Evolutionary conservation across 2,113 vertebrate species (phyloP), one percentile per base, ranked within the genome.

Genomic region (Mesoclemmys tuberculata): DNA sequence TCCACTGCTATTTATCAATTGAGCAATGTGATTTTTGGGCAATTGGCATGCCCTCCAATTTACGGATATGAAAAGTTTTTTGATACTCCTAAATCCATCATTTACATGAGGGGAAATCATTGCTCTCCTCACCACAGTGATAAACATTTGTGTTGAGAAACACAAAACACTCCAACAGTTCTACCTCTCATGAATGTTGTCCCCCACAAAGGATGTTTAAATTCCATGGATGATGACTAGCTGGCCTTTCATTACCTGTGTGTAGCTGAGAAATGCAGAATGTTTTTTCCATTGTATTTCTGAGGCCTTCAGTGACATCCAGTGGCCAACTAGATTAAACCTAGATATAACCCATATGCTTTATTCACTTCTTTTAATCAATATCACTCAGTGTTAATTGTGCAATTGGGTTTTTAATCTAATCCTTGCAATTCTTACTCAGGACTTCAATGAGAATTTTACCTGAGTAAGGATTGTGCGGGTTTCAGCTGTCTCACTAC

Each of bases 291-390:
- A 92, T 94, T 96, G 96, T 95, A 85, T 97, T 97, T 94, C 85
- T 96, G 97, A 96, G 95, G 97, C 92, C 87, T 94, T 98, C 97
- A 98, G 97, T 98, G 97, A 97, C 97, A 98, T 97, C 97, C 97
- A 97, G 97, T 97, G 97, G 97, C 95, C 96, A 96, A 95, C 85
- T 82, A 94, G 84, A 93, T 97, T 96, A 96, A 97, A 87, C 81
- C 79, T 97, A 93, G 52, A 80, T 64, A 52, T 48, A 41, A 86
- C 92, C 95, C 87, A 94, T 90, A 96, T 88, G 90, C 35, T 96
- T 93, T 85, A 93, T 75, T 77, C 90, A 13, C 74, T 90, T 35
- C 51, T n/a, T 44, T 22, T 84, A 93, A 84, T 85, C 24, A 77
- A 44, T 46, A 26, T 44, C 61, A 82, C 14, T 64, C 6, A 92